Percentiles rank a stretch among this genome's conserved stretches.
Evolutionary conservation across 2,888 invertebrate species (phyloP).

Genomic region (Leptarthrus brevirostris): DNA sequence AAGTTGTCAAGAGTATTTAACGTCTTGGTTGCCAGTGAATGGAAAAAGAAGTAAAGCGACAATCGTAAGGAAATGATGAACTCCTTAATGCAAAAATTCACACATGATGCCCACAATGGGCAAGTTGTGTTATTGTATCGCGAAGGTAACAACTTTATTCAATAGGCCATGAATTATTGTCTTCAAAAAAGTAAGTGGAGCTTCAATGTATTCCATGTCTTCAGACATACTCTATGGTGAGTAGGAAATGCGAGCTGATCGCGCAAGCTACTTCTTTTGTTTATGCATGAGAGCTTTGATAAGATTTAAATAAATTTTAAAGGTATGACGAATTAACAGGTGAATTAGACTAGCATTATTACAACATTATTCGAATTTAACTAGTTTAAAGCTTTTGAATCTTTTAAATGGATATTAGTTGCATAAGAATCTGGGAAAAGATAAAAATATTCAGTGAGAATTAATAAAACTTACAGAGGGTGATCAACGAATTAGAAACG

Average conservation of each 20-base stretch:
- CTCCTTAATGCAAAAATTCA: constrained; percentile 15
- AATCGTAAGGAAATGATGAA: background rate
- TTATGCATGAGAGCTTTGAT: constrained; percentile 8
- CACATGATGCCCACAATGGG: constrained; percentile 16
- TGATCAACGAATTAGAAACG: too few relatives aligned
- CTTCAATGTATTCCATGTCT: background rate
- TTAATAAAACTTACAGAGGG: too few relatives aligned
- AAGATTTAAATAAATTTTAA: background rate
- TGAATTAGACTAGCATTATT: too few relatives aligned
- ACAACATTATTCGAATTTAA: too few relatives aligned
- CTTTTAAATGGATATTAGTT: too few relatives aligned
- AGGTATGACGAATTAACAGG: too few relatives aligned
- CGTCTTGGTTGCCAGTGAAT: background rate
- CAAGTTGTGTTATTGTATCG: background rate
- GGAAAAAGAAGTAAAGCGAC: background rate
- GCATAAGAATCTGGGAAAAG: too few relatives aligned
- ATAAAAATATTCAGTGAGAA: too few relatives aligned
- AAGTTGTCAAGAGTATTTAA: background rate
- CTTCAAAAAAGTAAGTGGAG: background rate
- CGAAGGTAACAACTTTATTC: background rate
- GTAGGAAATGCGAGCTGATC: background rate
- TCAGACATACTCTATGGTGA: background rate
- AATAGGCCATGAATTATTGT: background rate
- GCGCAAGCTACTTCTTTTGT: constrained; percentile 15
- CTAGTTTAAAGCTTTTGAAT: too few relatives aligned